phyloP scores from a whole-genome alignment of 2,888 invertebrate genomes.

The Hypsopygia costalis region DNA sequence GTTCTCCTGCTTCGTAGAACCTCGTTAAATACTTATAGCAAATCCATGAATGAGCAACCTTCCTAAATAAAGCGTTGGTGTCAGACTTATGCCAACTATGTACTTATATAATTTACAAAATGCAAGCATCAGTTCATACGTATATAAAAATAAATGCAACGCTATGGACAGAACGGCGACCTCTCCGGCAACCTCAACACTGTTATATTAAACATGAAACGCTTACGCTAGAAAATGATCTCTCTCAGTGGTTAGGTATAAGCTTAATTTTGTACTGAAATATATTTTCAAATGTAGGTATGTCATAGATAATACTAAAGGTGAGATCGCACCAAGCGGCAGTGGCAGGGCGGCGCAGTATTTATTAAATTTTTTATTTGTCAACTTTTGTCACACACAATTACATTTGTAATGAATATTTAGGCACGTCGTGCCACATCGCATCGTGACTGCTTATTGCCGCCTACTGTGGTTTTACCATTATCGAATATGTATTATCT shows the following conservation, averaged over 20 bases:
- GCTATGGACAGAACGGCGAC: constrained; percentile 14
- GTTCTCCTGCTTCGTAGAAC: too few species aligned
- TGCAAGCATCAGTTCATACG: constrained; percentile 56
- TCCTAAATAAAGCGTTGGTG: constrained; percentile 42
- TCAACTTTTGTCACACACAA: too few species aligned
- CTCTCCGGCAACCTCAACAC: constrained; percentile 56
- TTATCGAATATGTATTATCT: too few species aligned
- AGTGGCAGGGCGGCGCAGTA: too few species aligned
- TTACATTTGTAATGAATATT: too few species aligned
- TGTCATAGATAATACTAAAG: too few species aligned
- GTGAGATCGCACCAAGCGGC: too few species aligned
- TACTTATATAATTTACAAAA: constrained; percentile 51
- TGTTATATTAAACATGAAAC: constrained; percentile 41
- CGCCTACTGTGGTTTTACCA: too few species aligned
- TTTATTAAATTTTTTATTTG: too few species aligned
- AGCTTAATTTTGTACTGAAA: constrained; percentile 45
- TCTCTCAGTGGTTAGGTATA: constrained; percentile 65
- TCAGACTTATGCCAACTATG: constrained; percentile 38
- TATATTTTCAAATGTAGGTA: constrained; percentile 28
- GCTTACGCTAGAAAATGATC: constrained; percentile 64
- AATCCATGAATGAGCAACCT: constrained; percentile 12
- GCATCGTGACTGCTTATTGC: too few species aligned
- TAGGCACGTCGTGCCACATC: too few species aligned
- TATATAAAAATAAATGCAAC: constrained; percentile 30
- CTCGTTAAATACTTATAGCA: too few species aligned